phyloP scores from a whole-genome alignment of 2,797 vertebrate species.

The Eidolon dupreanum region DNA sequence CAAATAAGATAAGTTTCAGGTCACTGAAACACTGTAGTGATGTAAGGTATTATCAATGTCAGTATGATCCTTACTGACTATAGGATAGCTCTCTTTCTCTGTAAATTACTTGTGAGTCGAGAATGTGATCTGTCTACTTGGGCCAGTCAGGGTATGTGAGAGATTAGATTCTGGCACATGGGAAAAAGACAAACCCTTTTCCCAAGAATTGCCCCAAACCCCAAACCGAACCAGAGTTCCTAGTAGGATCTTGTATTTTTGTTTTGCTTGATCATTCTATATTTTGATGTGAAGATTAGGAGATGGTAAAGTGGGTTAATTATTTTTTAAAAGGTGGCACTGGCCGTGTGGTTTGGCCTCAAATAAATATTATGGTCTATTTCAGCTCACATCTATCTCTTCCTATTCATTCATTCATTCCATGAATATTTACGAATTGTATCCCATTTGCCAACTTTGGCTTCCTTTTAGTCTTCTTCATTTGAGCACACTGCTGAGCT shows the following conservation, averaged over 20 bases:
- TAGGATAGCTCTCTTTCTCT: not conserved
- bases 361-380: not conserved
- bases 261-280: not conserved
- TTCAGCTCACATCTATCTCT: not conserved
- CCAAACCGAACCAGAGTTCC: not conserved
- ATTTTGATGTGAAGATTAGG: not conserved
- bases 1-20: not conserved
- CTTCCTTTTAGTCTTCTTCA: not conserved
- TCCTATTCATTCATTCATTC: not conserved
- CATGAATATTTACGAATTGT: not conserved
- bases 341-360: not conserved
- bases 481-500: not conserved
- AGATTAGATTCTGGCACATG: not conserved
- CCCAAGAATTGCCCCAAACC: not conserved
- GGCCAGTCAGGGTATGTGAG: not conserved
- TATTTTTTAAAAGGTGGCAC: not conserved
- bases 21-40: not conserved
- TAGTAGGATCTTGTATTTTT: not conserved
- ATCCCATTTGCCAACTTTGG: not conserved
- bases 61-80: not conserved
- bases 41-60: not conserved
- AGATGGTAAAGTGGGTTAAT: not conserved
- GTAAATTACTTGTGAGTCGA: not conserved
- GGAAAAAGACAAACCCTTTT: not conserved
- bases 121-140: not conserved